A percentile compares a stretch with the other conserved stretches of the same genome.
Evolutionary conservation across 2,797 vertebrate genomes (phyloP).

Genomic region (Kryptopterus vitreolus): DNA sequence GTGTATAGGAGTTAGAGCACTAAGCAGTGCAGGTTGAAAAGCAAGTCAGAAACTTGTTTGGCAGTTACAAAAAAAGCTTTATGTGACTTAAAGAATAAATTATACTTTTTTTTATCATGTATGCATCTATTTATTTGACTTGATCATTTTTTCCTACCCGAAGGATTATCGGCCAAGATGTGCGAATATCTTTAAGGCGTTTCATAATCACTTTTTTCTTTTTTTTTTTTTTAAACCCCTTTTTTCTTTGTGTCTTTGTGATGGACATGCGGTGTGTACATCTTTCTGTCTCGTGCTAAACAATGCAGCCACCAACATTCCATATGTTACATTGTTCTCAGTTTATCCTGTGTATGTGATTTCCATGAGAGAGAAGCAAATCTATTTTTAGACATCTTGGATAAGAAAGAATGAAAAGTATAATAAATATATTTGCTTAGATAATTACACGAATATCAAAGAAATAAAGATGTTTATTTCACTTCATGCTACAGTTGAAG

Average conservation of each 20-base stretch:
- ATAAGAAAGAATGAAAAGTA: constrained; percentile 37
- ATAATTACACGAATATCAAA: constrained; percentile 38
- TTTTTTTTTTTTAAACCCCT: neutral
- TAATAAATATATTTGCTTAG: constrained; percentile 49
- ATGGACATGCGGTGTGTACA: constrained; percentile 55
- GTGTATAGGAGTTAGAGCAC: constrained; percentile 66
- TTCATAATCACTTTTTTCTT: constrained; percentile 57
- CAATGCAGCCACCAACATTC: constrained; percentile 70
- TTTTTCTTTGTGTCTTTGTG: constrained; percentile 56
- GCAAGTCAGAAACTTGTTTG: constrained; percentile 66
- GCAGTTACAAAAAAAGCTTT: constrained; percentile 83
- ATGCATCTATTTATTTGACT: constrained; percentile 94
- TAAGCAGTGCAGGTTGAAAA: constrained; percentile 75
- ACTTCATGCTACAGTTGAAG: constrained; percentile 24
- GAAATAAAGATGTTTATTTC: constrained; percentile 34
- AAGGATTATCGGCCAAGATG: constrained; percentile 70
- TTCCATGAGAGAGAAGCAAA: constrained; percentile 41
- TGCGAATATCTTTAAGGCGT: constrained; percentile 69
- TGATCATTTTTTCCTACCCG: constrained; percentile 51
- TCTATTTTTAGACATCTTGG: constrained; percentile 51
- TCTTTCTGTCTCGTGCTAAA: constrained; percentile 48
- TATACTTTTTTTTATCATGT: constrained; percentile 85
- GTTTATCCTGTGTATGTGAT: constrained; percentile 31
- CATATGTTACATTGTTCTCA: constrained; percentile 60
- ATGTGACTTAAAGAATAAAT: constrained; percentile 83